phyloP scores from a whole-genome alignment of 2,113 vertebrate species.

The Macrotus californicus region DNA sequence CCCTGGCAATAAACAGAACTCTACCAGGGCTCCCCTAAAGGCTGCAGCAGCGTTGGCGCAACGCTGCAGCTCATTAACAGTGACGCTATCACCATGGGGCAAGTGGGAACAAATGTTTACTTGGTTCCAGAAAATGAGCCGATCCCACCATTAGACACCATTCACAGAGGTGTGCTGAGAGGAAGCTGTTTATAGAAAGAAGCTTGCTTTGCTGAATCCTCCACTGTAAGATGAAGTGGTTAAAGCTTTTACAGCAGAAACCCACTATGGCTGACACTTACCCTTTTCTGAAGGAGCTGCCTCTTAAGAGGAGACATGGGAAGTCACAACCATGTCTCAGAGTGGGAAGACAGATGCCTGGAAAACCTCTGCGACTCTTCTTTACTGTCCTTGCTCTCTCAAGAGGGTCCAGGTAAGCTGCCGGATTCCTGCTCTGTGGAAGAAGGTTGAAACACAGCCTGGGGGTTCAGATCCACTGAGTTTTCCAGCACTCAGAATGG shows the following conservation, averaged over 20 bases:
- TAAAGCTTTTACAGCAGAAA: neutral
- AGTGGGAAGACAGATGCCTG: neutral
- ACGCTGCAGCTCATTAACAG: neutral
- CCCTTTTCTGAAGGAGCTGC: neutral
- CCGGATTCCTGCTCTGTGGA: neutral
- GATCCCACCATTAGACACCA: neutral
- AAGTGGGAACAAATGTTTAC: conserved; percentile 7
- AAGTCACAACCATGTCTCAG: neutral
- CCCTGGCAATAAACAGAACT: conserved; percentile 15
- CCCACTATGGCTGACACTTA: neutral
- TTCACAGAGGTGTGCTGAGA: neutral
- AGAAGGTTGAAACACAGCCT: neutral
- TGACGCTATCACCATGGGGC: neutral
- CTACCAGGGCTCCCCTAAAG: neutral
- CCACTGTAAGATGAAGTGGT: neutral
- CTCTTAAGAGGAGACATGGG: neutral
- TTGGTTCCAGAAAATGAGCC: conserved; percentile 50
- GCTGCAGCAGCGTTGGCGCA: neutral
- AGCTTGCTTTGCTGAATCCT: neutral
- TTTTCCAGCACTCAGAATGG: neutral
- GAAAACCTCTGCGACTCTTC: neutral
- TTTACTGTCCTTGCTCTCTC: neutral
- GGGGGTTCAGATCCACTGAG: neutral
- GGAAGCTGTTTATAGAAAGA: neutral
- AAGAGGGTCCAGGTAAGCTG: neutral